Percentiles rank a stretch among this genome's conserved stretches.
phyloP scores from a whole-genome alignment of 1,140 invertebrate genomes.

The Lordiphosa clarofinis region DNA sequence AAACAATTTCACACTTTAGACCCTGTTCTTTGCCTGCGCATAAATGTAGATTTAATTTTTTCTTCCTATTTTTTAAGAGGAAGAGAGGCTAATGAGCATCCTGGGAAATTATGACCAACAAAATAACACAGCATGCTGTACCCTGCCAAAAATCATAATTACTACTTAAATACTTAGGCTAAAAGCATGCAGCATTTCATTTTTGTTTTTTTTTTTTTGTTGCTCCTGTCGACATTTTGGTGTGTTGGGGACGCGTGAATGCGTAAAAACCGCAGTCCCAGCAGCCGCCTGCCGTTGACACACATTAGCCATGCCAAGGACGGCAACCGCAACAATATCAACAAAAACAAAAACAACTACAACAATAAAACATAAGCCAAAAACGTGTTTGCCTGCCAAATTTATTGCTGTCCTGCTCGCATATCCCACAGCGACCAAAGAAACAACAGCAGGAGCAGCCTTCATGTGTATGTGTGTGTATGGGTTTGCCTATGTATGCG shows the following conservation, averaged over 20 bases:
- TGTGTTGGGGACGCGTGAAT: constrained; percentile 51
- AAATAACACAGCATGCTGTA: constrained; percentile 11
- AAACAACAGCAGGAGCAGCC: constrained; percentile 41
- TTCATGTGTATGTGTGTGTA: constrained; percentile 17
- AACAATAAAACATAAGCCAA: constrained; percentile 54
- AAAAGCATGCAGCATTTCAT: constrained; percentile 48
- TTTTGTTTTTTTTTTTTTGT: constrained; percentile 34
- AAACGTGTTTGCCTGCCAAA: constrained; percentile 74
- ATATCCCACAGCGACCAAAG: constrained; percentile 50
- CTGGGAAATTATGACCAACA: constrained; percentile 58
- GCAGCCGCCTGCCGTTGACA: constrained; percentile 50
- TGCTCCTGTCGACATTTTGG: constrained; percentile 6
- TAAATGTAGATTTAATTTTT: constrained; percentile 33
- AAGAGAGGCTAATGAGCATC: constrained; percentile 54
- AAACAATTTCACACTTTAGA: constrained; percentile 67
- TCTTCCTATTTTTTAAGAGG: constrained; percentile 11
- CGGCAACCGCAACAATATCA: constrained; percentile 33
- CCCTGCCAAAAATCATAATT: constrained; percentile 58
- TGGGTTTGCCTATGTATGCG: constrained; percentile 22
- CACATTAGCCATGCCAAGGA: constrained; percentile 69
- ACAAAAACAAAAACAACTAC: constrained; percentile 45
- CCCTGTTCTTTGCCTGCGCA: constrained; percentile 40
- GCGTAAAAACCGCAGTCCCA: constrained; percentile 51
- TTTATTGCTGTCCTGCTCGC: constrained; percentile 54
- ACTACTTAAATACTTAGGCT: constrained; percentile 32